Base-by-base conservation (phyloP, 2,888 invertebrate genomes). In the Mythimna pallens region DNA sequence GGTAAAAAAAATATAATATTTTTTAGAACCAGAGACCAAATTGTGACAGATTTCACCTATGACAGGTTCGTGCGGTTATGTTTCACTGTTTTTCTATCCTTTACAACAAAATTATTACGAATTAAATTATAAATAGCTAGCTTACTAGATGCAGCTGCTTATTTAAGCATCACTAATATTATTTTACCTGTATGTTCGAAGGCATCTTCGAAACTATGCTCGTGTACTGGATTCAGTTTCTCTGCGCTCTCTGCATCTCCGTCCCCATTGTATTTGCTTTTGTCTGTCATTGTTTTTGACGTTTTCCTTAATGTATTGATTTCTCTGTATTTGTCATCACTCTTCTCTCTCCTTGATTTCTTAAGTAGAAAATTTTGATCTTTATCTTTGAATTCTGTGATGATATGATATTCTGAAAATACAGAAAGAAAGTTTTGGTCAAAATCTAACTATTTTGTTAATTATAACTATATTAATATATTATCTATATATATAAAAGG, bases 151-250 rank as follows among this genome's bases (percentile, higher is more conserved):
- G 10, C 4, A 22, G 4, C 22, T 22, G 22, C 22, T 3, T n/a
- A 22, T 1, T n/a, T 52, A 52, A 9, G n/a, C 50, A 50, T n/a
- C 2, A 10, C 5, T 43, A 14, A 14, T 43, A 43, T 43, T 17
- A 20, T 20, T 20, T 86, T 87, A 96, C 96, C 96, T 75, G 95
- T 95, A 58, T 93, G 76, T 80, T 95, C 95, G 76, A 96, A 95
- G 0, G 96, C 96, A 75, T 95, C 95, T 88, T 96, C 96, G 75
- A 96, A 96, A 34, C 85, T 90, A 0, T 92, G 81, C 80, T 94
- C 95, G 17, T 85, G 87, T 0, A 57, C 10, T 22, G 78, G 83
- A 65, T 84, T 81, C 17, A 83, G 81, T 36, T 86, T 91, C 55
- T 89, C 90, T 7, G 86, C 73, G 70, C 87, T 90, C 50, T 93